Base-by-base conservation (phyloP, 2,888 invertebrate genomes). In the Drosophila hawaiiensis region DNA sequence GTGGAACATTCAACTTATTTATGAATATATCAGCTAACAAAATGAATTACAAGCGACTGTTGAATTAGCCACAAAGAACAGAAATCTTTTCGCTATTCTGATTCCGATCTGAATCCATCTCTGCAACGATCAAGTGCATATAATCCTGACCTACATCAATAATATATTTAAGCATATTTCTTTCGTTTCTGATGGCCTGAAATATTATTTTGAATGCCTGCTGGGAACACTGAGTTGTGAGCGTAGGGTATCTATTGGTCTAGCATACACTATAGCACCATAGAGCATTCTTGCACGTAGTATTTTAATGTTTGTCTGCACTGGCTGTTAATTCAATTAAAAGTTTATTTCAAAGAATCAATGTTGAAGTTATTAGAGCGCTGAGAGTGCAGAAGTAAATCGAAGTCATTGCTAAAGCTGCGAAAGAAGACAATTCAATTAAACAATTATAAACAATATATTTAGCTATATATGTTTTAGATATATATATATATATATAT, bases 291-390 rank as follows among this genome's bases (percentile, higher is more conserved):
- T 50, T 54, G 10, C 14, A 37, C 25, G 59, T 52, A 39, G 53
- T 68, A 66, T 58, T 25, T 16, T 25, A 9, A 63, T 73, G 63
- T 65, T 78, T 63, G 55, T 29, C 59, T 63, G 58, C 37, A 49
- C 43, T 47, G 25, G 25, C 47, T 47, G 62, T 60, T 66, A 73
- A 78, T 82, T 78, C 65, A 78, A 82, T 82, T 79, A 82, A 82
- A 82, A 82, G 68, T 80, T 73, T 43, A 49, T 47, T 59, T 55
- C 47, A 49, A 54, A 54, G 65, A 87, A 91, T 91, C 87, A 91
- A 90, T 91, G 91, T 84, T 91, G 80, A 84, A 90, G 76, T 90
- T 91, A 91, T 84, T 90, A 91, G 92, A 85, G 91, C 91, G 89
- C 83, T 82, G 67, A 78, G 67, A 66, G 73, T 56, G 81, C 66